phyloP scores from a whole-genome alignment of 2,888 invertebrate genomes.

The Oeneis ivallda region DNA sequence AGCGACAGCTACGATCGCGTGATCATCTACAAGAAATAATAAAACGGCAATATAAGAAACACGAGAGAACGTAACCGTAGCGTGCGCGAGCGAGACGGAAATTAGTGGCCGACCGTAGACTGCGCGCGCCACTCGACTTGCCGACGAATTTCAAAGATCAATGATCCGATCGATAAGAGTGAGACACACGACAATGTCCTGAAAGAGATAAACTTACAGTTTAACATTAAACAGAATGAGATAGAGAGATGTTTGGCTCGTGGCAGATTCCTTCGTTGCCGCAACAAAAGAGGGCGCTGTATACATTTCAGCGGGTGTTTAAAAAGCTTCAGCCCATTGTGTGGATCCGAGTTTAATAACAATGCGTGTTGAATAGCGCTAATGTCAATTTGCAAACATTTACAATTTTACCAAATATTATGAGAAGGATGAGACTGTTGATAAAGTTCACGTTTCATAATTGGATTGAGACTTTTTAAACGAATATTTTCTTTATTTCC shows the following conservation, averaged over 20 bases:
- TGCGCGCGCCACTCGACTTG: conserved; percentile 77
- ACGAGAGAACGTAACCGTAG: conserved; percentile 71
- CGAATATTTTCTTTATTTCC: background rate
- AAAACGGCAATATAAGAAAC: conserved; percentile 82
- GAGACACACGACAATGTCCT: conserved; percentile 63
- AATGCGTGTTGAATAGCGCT: conserved; percentile 33
- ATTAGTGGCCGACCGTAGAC: conserved; percentile 64
- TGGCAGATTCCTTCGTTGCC: conserved; percentile 51
- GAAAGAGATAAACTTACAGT: conserved; percentile 49
- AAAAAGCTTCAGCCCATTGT: conserved; percentile 35
- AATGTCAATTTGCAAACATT: conserved; percentile 29
- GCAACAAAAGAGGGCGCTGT: conserved; percentile 64
- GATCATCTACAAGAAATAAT: conserved; percentile 82
- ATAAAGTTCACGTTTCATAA: background rate
- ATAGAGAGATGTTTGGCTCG: conserved; percentile 65
- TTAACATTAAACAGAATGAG: conserved; percentile 46
- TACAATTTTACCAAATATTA: conserved; percentile 36
- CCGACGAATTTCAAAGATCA: conserved; percentile 80
- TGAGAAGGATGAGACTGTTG: conserved; percentile 18
- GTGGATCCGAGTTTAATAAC: conserved; percentile 39
- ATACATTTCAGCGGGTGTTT: conserved; percentile 40
- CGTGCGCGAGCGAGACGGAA: conserved; percentile 68
- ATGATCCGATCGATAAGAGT: conserved; percentile 78
- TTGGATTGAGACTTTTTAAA: background rate
- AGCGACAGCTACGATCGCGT: conserved; percentile 81